Percentiles rank a stretch among this genome's conserved stretches.
These are phyloP conservation scores for Cepphus grylle DNA, from an alignment of 2,113 vertebrate genomes.

Conservation along the genomic window DNA sequence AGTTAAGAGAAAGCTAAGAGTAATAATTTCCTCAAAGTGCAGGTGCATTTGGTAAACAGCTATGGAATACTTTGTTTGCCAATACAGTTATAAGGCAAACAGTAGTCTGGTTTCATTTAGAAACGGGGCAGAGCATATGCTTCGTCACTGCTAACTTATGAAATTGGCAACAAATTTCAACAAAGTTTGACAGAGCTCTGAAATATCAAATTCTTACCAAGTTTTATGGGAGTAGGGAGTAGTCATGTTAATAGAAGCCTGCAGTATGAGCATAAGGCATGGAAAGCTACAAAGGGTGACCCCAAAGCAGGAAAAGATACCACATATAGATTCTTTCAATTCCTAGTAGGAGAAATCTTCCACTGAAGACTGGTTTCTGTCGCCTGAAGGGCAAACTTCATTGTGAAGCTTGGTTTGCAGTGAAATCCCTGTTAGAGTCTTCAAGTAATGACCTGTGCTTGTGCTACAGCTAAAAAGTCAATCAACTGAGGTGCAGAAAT, in stretches of 20 bases:
- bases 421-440: neutral
- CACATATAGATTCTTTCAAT: neutral
- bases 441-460: neutral
- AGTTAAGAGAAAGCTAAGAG: neutral
- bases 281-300: neutral
- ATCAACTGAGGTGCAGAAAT: neutral
- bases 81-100: neutral
- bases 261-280: neutral
- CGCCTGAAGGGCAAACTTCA: neutral
- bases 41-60: neutral
- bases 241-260: neutral
- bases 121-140: accelerated
- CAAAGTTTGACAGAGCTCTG: neutral
- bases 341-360: neutral
- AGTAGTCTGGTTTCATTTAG: neutral
- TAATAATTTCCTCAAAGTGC: neutral
- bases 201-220: neutral
- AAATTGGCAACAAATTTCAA: neutral
- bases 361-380: neutral
- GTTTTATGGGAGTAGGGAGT: neutral
- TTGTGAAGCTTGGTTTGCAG: neutral
- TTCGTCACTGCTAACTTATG: neutral
- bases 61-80: neutral
- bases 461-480: neutral
- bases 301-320: neutral